Evolutionary conservation across 2,888 invertebrate genomes (phyloP).

Genomic region (Eupithecia subumbrata): DNA sequence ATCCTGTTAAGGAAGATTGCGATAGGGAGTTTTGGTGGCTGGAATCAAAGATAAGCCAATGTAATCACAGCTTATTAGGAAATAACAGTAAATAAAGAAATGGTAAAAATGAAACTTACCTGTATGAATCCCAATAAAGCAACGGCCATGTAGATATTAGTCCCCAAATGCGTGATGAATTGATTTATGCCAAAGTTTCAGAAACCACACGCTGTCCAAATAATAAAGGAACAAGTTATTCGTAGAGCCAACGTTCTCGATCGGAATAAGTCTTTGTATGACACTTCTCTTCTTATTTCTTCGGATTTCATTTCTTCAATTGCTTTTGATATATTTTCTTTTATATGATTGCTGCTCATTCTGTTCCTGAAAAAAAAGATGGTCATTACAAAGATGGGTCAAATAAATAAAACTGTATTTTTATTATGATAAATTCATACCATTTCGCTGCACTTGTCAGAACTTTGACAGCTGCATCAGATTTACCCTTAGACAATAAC

Average conservation of each 20-base stretch:
- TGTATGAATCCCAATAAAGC: constrained; percentile 59
- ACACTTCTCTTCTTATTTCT: constrained; percentile 42
- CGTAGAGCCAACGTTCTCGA: constrained; percentile 49
- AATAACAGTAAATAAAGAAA: neutral
- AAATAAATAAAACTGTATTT: neutral
- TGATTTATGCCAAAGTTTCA: constrained; percentile 64
- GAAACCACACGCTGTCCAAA: constrained; percentile 51
- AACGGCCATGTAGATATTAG: constrained; percentile 56
- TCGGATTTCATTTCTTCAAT: constrained; percentile 49
- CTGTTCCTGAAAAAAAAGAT: constrained; percentile 58
- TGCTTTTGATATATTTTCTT: constrained; percentile 51
- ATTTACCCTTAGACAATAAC: constrained; percentile 59
- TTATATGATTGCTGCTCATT: constrained; percentile 49
- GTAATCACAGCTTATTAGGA: neutral
- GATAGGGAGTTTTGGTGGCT: constrained; percentile 56
- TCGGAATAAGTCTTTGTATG: constrained; percentile 58
- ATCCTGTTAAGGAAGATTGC: constrained; percentile 56
- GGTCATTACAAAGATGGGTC: neutral
- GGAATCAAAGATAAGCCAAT: constrained; percentile 43
- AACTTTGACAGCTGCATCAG: constrained; percentile 51
- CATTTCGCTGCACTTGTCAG: constrained; percentile 58
- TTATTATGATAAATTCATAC: constrained; percentile 28
- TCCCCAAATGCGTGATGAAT: constrained; percentile 57
- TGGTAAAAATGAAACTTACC: constrained; percentile 32
- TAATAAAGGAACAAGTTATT: constrained; percentile 48